Evolutionary conservation across 1,140 invertebrate species (phyloP), one percentile per base, ranked within the genome.

Genomic region (Mamestra configurata): DNA sequence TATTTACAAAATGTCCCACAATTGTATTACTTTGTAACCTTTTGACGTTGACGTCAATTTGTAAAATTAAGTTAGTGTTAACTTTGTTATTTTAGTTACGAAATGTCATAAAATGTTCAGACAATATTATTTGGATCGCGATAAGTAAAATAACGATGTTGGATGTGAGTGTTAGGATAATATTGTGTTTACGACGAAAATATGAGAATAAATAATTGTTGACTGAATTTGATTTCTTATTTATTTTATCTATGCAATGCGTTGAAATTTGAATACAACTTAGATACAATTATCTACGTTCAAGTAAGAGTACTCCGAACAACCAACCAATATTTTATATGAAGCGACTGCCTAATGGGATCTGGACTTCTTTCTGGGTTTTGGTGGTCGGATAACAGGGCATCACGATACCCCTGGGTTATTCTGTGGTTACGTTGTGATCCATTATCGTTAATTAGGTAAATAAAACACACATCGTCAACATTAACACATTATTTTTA

Each of bases 401-500:
- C n/a, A 71, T 78, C n/a, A n/a, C n/a, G n/a, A n/a, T n/a, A n/a
- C n/a, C n/a, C n/a, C n/a, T n/a, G n/a, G n/a, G n/a, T n/a, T n/a
- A n/a, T n/a, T n/a, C n/a, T n/a, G n/a, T n/a, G n/a, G n/a, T n/a
- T n/a, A n/a, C n/a, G n/a, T n/a, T n/a, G n/a, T n/a, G n/a, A n/a
- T n/a, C n/a, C n/a, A n/a, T n/a, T n/a, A n/a, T n/a, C n/a, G n/a
- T n/a, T n/a, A n/a, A n/a, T n/a, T n/a, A 31, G 27, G 27, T 5
- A 31, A 81, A 84, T 83, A 75, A 85, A 82, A 85, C 71, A 49
- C 77, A 53, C 13, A 43, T 31, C 18, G 55, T 78, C 68, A 86
- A 86, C 84, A 86, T 84, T 86, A 86, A 86, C 82, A 86, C 79
- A 75, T 77, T 81, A 79, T 73, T 53, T 79, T 80, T 78, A 78